Base-by-base conservation (phyloP, 1,140 invertebrate genomes). In the Pemphigus obesinymphae region DNA sequence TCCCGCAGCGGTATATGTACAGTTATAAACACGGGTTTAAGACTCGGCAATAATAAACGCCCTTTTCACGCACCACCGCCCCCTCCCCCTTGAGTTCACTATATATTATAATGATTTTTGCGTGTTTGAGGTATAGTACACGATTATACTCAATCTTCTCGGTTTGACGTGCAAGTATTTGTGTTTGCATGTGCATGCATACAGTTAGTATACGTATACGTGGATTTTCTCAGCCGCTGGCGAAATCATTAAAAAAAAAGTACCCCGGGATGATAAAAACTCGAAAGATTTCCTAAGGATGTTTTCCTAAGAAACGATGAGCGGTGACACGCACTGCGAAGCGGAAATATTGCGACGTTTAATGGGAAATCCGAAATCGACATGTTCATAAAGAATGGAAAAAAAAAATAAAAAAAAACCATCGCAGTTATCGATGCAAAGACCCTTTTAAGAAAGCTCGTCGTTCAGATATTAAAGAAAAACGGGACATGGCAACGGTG, bases 191-290 rank as follows among this genome's bases (percentile, higher is more conserved):
- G 55, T 29, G 26, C 31, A 20, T 20, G n/a, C 13, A 10, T 43
- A 15, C 15, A 20, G 43, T 5, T 48, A n/a, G 8, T 23, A 43
- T 72, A 70, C 37, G 43, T 17, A 72, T 26, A 20, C 23, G 10
- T 3, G 3, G 15, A 8, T 5, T 7, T 45, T 17, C 23, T 26
- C 50, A 23, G 55, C 76, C 76, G 55, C 55, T 7, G 76, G 76
- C 76, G 15, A 58, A 80, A 80, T 80, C 76, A 63, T 80, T 80
- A 80, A 80, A 73, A 80, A 80, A 73, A 80, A 80, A 43, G 40
- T 70, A 70, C 23, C 23, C 13, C 37, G 23, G 68, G 37, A 37
- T 40, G 34, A 43, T 11, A 58, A 78, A 58, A 78, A 78, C 72
- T n/a, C 75, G 37, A 23, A 58, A 63, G 70, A 50, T 73, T 50